Evolutionary conservation across 1,140 invertebrate species (phyloP).

Genomic region (Thalassaphorura encarpata): DNA sequence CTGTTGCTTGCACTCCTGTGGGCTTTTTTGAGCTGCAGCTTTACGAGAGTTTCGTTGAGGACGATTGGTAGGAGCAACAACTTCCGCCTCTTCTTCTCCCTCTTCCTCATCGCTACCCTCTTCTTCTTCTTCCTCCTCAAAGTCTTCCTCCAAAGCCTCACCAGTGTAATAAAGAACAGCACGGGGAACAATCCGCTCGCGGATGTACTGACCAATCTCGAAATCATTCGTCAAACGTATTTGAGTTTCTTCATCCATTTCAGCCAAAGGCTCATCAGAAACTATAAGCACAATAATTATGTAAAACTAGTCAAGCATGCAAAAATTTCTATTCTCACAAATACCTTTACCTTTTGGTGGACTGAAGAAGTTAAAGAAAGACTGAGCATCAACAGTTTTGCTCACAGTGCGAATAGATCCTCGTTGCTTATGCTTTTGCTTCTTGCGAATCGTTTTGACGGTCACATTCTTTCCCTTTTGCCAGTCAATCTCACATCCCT

Average conservation of each 20-base stretch:
- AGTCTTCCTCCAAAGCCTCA: slow-evolving; percentile 25
- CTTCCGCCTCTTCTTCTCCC: slow-evolving; percentile 20
- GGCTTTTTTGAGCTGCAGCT: slow-evolving; percentile 12
- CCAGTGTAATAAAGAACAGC: slow-evolving; percentile 91
- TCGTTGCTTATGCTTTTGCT: slow-evolving; percentile 83
- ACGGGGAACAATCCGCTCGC: slow-evolving; percentile 81
- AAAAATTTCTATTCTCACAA: background rate
- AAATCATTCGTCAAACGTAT: slow-evolving; percentile 80
- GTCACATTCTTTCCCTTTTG: slow-evolving; percentile 95
- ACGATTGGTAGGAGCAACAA: background rate
- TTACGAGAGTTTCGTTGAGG: background rate
- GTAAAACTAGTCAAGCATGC: too few relatives aligned
- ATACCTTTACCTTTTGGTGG: slow-evolving; percentile 59
- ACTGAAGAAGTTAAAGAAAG: slow-evolving; percentile 98
- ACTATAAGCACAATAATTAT: slow-evolving; percentile 23
- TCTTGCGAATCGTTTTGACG: slow-evolving; percentile 92
- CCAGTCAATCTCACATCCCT: slow-evolving; percentile 85
- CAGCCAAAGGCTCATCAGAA: slow-evolving; percentile 37
- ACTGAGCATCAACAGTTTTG: slow-evolving; percentile 85
- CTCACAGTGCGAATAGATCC: slow-evolving; percentile 85
- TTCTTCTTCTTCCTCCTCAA: slow-evolving; percentile 31
- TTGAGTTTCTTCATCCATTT: slow-evolving; percentile 64
- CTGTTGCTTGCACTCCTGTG: slow-evolving; percentile 28
- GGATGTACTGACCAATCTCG: slow-evolving; percentile 95
- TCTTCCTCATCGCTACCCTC: slow-evolving; percentile 25